A percentile compares a stretch with the other conserved stretches of the same genome.
These are phyloP conservation scores for Lagria hirta DNA, from an alignment of 2,888 invertebrate species.

Conservation along the genomic window DNA sequence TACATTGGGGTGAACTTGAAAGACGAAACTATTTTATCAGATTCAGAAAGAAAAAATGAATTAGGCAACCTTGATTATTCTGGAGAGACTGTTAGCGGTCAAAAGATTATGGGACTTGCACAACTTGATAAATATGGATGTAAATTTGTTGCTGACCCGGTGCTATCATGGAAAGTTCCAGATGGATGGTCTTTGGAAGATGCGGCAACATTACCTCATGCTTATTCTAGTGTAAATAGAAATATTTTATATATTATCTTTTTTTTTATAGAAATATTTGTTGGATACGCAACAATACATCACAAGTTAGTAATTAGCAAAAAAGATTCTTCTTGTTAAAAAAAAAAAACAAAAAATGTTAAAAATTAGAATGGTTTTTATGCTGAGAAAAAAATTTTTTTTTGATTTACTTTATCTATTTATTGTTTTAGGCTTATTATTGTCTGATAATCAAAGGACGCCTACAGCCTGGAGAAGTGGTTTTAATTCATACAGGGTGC, in stretches of 20 bases:
- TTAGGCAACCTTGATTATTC: slow-evolving; percentile 51
- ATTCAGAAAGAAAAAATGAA: slow-evolving; percentile 34
- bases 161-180: slow-evolving; percentile 69
- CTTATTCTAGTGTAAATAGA: slow-evolving; percentile 63
- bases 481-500: slow-evolving; percentile 59
- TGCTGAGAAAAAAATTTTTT: too few relatives aligned
- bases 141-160: slow-evolving; percentile 47
- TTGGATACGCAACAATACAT: too few relatives aligned
- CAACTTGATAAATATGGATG: slow-evolving; percentile 43
- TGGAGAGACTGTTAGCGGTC: slow-evolving; percentile 53
- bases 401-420: too few relatives aligned
- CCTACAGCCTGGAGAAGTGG: slow-evolving; percentile 52
- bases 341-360: too few relatives aligned
- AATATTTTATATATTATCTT: slow-evolving; percentile 7
- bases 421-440: slow-evolving; percentile 52
- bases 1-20: slow-evolving; percentile 43
- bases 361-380: too few relatives aligned
- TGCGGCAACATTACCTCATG: slow-evolving; percentile 79
- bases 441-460: slow-evolving; percentile 51
- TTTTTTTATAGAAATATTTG: not conserved
- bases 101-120: slow-evolving; percentile 70
- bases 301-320: too few relatives aligned
- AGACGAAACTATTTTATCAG: slow-evolving; percentile 12
- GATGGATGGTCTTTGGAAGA: slow-evolving; percentile 72
- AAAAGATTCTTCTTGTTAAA: too few relatives aligned